Evolutionary conservation across 2,888 invertebrate species (phyloP).

Genomic region (Stictocephala bisonia): DNA sequence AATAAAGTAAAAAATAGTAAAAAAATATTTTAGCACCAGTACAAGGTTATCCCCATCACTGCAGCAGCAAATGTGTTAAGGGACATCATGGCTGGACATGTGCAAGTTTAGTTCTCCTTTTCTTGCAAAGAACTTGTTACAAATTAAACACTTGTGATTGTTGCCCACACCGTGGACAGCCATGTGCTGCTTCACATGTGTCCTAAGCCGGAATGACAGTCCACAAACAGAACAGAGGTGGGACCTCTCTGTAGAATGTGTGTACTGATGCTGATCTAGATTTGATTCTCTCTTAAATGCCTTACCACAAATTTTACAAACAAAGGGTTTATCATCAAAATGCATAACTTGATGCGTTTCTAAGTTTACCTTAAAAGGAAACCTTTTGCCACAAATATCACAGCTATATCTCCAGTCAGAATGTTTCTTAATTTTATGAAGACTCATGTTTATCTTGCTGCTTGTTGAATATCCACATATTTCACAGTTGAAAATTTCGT

Average conservation of each 20-base stretch:
- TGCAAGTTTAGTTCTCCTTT: background rate
- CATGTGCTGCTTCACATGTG: constrained; percentile 18
- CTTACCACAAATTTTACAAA: constrained; percentile 2
- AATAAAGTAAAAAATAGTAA: too few relatives aligned
- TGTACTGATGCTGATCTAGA: background rate
- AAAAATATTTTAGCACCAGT: too few relatives aligned
- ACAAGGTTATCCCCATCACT: too few relatives aligned
- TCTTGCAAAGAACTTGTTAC: background rate
- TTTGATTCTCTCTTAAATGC: background rate
- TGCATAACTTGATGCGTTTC: background rate
- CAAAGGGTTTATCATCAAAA: background rate
- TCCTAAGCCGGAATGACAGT: background rate
- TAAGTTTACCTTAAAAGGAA: background rate
- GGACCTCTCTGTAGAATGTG: background rate
- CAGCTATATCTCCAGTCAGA: background rate
- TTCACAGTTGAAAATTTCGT: background rate
- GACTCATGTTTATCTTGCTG: background rate
- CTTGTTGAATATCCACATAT: background rate
- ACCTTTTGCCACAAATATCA: background rate
- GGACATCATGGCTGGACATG: too few relatives aligned
- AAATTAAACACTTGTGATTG: background rate
- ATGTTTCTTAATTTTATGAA: background rate
- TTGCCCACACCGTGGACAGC: background rate
- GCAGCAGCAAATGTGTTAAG: too few relatives aligned
- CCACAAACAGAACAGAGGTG: background rate